Base-by-base conservation (phyloP, 92 coral and sea anemone genomes). In the Umimayanthus chanpuru region DNA sequence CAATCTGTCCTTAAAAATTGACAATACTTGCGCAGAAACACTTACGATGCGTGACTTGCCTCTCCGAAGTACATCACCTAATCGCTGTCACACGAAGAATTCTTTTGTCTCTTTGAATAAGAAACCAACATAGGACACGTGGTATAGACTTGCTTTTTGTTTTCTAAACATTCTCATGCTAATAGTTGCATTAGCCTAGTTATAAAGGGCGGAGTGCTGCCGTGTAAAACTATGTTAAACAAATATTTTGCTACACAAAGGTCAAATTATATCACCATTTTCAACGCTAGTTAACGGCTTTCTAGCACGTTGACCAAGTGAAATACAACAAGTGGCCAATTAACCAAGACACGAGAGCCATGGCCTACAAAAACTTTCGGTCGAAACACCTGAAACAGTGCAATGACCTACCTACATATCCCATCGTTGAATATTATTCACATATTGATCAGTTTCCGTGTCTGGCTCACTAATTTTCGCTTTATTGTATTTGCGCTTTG, bases 211-310 rank as follows among this genome's bases (percentile, higher is more conserved):
- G 15, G 77, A 83, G 77, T 83, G 78, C 53, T 70, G 77, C 10
- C 16, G 78, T 83, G 87, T 83, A 44, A 83, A 83, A 47, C 87
- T 83, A 83, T 83, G 78, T 67, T 83, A 83, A 83, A 83, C 77
- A 83, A 83, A 83, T 44, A 83, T 83, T 83, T 25, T 67, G 65
- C 77, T 71, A 47, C n/a, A 44, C 78, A 83, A 83, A 83, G 87
- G 87, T 83, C 87, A 83, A 83, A 72, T 83, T 83, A 70, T 47
- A 83, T 68, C 43, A 49, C 28, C 77, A 66, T 68, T 82, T 40
- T 39, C 21, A 82, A 66, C 75, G n/a, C 77, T 83, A 29, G 61
- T 83, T 70, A 83, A 83, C 64, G 20, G 41, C 32, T 83, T 70
- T 43, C 5, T 78, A 83, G 64, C 87, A 83, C 87, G 78, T 83